Percentiles rank a stretch among this genome's conserved stretches.
These are phyloP conservation scores for Gyps fulvus DNA, from an alignment of 2,113 vertebrate genomes.

Conservation along the genomic window DNA sequence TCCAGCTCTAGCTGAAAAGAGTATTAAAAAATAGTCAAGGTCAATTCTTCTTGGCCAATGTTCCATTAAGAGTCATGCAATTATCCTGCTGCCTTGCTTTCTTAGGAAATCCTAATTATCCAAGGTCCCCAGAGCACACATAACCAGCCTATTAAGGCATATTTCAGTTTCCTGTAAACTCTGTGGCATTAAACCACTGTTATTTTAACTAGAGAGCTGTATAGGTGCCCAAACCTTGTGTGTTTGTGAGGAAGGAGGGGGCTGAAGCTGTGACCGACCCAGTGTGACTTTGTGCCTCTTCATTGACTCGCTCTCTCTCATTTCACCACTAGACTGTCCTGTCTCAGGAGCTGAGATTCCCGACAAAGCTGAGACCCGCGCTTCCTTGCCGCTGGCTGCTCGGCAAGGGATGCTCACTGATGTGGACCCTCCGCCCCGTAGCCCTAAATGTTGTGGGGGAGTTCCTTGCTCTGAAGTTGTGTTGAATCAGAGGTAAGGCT, in stretches of 20 bases:
- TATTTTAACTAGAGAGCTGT: not conserved
- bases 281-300: not conserved
- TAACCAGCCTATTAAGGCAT: not conserved
- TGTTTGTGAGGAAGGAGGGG: not conserved
- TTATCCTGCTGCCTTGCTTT: slow-evolving; percentile 1
- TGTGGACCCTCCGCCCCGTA: not conserved
- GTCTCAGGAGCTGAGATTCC: not conserved
- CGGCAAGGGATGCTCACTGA: not conserved
- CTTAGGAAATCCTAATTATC: slow-evolving; percentile 9
- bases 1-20: not conserved
- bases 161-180: not conserved
- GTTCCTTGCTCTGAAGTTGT: not conserved
- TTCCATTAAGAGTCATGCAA: not conserved
- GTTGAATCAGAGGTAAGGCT: not conserved
- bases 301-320: not conserved
- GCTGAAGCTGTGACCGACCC: not conserved
- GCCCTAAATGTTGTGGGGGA: not conserved
- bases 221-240: not conserved
- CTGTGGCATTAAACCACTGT: not conserved
- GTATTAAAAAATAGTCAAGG: not conserved
- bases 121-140: not conserved
- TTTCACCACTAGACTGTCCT: not conserved
- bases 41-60: not conserved
- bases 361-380: not conserved
- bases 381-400: not conserved